Evolutionary conservation across 2,888 invertebrate genomes (phyloP), one percentile per base, ranked within the genome.

Genomic region (Steinernema carpocapsae): DNA sequence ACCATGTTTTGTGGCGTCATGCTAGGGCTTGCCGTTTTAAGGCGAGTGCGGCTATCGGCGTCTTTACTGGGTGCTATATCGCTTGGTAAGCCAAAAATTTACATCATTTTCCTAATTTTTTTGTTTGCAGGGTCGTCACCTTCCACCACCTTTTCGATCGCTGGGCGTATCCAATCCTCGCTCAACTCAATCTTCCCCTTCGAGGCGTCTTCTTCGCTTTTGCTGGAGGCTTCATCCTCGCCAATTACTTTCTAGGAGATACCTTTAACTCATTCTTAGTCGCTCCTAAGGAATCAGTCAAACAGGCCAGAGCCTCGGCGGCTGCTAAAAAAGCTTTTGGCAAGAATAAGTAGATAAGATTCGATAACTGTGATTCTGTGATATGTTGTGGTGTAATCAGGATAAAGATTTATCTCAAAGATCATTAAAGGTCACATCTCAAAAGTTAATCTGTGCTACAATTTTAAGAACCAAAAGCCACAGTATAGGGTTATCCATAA

Each of bases 81-180:
- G 76, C 78, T 59, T 82, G 82, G 86, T 86, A 46, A 73, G 85
- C 76, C 71, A 32, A 6, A 17, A 24, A 1, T 2, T 42, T 46
- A n/a, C 46, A 4, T 7, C 10, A 74, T 2, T 32, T 7, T 17
- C 10, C 48, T 24, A 14, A 24, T 22, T 17, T 32, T 7, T 1
- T n/a, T 29, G 22, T 26, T 79, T 83, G 76, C 78, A 85, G 85
- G 72, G 78, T 85, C 22, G 84, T 85, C 77, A 78, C 76, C 29
- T 81, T 85, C 56, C 79, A 79, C 73, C 76, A 82, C 77, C 74
- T 75, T 59, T 74, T 80, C 64, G 82, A 81, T 7, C 83, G 82
- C 77, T 85, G 85, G 85, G 85, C 85, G 0, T 85, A 85, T 72
- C 85, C 85, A 17, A 85, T 85, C 73, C 80, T 85, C 12, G 85